A percentile compares a stretch with the other conserved stretches of the same genome.
Evolutionary conservation across 35 echinoderm and acorn worm species (phyloP).

Genomic region (Acanthaster planci): DNA sequence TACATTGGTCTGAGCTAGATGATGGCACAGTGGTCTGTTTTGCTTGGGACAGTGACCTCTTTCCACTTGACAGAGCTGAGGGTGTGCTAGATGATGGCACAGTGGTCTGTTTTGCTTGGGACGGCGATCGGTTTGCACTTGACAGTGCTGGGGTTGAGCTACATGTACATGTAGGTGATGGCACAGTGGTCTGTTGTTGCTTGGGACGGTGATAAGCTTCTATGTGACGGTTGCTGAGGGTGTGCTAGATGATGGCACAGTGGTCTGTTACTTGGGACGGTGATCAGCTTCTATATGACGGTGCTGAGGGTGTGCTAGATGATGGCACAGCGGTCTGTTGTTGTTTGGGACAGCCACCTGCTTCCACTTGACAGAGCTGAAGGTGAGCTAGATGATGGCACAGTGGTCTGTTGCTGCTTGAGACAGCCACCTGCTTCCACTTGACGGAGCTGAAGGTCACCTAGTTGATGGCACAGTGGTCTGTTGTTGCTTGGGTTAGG

Average conservation of each 20-base stretch:
- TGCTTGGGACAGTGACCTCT: slow-evolving; percentile 56
- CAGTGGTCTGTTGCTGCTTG: too few relatives aligned
- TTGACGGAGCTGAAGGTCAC: slow-evolving; percentile 67
- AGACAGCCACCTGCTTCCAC: slow-evolving; percentile 68
- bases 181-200: too few relatives aligned
- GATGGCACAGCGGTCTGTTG: slow-evolving; percentile 62
- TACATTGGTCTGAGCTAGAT: slow-evolving; percentile 72
- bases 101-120: slow-evolving; percentile 44
- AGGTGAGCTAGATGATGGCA: slow-evolving; percentile 36
- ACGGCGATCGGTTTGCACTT: too few relatives aligned
- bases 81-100: slow-evolving; percentile 74
- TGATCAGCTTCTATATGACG: slow-evolving; percentile 77
- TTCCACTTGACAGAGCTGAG: slow-evolving; percentile 75
- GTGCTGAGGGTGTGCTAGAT: slow-evolving; percentile 73
- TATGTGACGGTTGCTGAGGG: too few relatives aligned
- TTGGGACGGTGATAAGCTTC: too few relatives aligned
- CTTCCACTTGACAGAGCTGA: slow-evolving; percentile 83
- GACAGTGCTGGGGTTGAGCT: too few relatives aligned
- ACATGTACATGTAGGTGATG: too few relatives aligned
- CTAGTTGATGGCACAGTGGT: slow-evolving; percentile 69
- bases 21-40: slow-evolving; percentile 59
- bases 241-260: too few relatives aligned
- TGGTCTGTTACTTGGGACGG: too few relatives aligned
- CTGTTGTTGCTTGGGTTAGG: slow-evolving; percentile 44
- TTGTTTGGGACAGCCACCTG: slow-evolving; percentile 46